These are phyloP conservation scores for Petromus typicus DNA, from an alignment of 2,113 vertebrate genomes.

Conservation along the genomic window DNA sequence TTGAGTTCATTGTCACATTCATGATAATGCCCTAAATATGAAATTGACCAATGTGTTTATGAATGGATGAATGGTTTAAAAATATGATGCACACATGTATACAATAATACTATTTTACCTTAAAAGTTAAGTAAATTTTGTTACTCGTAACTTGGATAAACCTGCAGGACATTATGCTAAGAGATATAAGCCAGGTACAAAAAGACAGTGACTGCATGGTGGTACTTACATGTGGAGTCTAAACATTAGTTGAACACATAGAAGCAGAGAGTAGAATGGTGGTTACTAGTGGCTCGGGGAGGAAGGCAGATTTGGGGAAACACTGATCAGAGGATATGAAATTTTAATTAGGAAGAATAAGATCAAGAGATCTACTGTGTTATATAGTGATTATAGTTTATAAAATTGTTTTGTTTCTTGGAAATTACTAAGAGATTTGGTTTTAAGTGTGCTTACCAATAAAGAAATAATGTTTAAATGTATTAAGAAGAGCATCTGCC, in stretches of 20 bases:
- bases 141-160: neutral
- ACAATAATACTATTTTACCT: neutral
- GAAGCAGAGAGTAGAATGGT: neutral
- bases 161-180: neutral
- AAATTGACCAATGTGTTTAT: neutral
- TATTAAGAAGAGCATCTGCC: neutral
- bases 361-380: neutral
- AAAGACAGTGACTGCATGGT: neutral
- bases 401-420: neutral
- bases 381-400: neutral
- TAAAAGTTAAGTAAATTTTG: neutral
- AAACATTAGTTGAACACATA: neutral
- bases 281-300: rapidly evolving
- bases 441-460: neutral
- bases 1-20: neutral
- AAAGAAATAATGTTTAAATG: neutral
- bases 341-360: neutral
- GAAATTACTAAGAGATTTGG: neutral
- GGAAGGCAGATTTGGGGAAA: neutral
- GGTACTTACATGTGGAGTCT: neutral
- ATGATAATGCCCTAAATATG: neutral
- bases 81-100: neutral
- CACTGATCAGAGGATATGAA: neutral
- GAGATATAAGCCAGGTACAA: neutral
- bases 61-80: neutral